These are phyloP conservation scores for Oncorhynchus keta DNA, from an alignment of 2,113 vertebrate genomes.

Conservation along the genomic window DNA sequence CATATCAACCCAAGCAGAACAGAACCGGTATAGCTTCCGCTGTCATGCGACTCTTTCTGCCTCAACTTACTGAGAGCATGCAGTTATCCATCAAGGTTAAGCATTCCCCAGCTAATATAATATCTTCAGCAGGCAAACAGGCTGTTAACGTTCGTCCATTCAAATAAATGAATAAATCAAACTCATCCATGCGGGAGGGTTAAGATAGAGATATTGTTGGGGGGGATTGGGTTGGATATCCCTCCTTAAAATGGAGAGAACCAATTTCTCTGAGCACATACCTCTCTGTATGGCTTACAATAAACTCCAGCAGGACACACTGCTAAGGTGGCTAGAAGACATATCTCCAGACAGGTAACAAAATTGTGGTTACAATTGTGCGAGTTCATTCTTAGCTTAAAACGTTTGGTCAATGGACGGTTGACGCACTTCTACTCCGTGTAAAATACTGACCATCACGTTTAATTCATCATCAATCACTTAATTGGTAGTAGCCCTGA, in stretches of 20 bases:
- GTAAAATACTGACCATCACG: neutral
- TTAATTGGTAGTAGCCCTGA: neutral
- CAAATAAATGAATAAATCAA: conserved; percentile 44
- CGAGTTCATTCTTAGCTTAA: neutral
- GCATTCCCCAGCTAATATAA: conserved; percentile 24
- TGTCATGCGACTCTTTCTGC: conserved; percentile 58
- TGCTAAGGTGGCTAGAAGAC: neutral
- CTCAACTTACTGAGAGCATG: conserved; percentile 57
- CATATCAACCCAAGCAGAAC: conserved; percentile 47
- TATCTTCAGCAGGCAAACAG: conserved; percentile 54
- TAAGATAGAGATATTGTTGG: conserved; percentile 47
- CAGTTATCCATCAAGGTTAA: conserved; percentile 45
- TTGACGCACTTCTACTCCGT: neutral
- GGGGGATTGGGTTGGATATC: neutral
- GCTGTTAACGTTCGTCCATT: conserved; percentile 31
- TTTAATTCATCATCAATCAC: neutral
- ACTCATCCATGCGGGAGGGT: conserved; percentile 62
- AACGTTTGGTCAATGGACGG: neutral
- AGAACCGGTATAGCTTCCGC: conserved; percentile 39
- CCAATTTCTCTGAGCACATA: conserved; percentile 9
- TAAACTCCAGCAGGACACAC: conserved; percentile 19
- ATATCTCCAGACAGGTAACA: neutral
- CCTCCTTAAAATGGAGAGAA: neutral
- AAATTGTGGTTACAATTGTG: neutral
- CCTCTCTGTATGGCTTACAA: conserved; percentile 20